phyloP scores from a whole-genome alignment of 30 jellyfish, hydroid and myxozoan species.

The Cassiopea andromeda region DNA sequence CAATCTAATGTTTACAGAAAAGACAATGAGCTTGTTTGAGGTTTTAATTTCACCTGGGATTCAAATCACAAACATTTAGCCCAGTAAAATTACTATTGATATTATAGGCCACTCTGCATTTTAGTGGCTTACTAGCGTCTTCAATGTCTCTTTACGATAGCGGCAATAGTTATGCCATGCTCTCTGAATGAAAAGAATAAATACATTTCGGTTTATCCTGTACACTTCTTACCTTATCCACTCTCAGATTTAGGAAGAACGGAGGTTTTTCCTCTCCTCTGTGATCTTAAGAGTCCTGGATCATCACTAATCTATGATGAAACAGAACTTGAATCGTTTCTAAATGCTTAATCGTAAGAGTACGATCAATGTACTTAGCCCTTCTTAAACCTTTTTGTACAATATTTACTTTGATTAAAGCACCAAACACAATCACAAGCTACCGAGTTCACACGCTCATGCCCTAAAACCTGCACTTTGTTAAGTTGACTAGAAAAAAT shows the following conservation, averaged over 20 bases:
- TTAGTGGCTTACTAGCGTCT: slow-evolving; percentile 29
- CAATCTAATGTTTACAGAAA: slow-evolving; percentile 4
- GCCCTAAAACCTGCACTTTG: neutral
- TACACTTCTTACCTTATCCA: slow-evolving; percentile 29
- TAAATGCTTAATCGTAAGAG: slow-evolving; percentile 55
- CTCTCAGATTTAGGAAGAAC: slow-evolving; percentile 49
- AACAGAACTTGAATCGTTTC: slow-evolving; percentile 50
- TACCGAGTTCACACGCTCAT: slow-evolving; percentile 29
- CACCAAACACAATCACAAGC: slow-evolving; percentile 49
- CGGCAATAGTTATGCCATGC: slow-evolving; percentile 31
- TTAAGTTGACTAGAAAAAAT: neutral
- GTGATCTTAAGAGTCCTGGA: slow-evolving; percentile 51
- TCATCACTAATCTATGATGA: slow-evolving; percentile 47
- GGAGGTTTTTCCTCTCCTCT: slow-evolving; percentile 55
- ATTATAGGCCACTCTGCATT: slow-evolving; percentile 29
- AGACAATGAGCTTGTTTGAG: slow-evolving; percentile 51
- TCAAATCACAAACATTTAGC: slow-evolving; percentile 45
- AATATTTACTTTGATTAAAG: slow-evolving; percentile 38
- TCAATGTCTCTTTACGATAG: slow-evolving; percentile 3
- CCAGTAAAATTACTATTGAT: slow-evolving; percentile 3
- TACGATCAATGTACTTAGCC: slow-evolving; percentile 54
- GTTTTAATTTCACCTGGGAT: slow-evolving; percentile 43
- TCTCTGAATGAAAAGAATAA: neutral
- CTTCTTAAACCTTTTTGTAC: slow-evolving; percentile 51
- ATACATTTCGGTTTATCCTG: slow-evolving; percentile 58